Conservation (phyloP, 2,113 vertebrate genomes). For the Nothocercus julius region DNA sequence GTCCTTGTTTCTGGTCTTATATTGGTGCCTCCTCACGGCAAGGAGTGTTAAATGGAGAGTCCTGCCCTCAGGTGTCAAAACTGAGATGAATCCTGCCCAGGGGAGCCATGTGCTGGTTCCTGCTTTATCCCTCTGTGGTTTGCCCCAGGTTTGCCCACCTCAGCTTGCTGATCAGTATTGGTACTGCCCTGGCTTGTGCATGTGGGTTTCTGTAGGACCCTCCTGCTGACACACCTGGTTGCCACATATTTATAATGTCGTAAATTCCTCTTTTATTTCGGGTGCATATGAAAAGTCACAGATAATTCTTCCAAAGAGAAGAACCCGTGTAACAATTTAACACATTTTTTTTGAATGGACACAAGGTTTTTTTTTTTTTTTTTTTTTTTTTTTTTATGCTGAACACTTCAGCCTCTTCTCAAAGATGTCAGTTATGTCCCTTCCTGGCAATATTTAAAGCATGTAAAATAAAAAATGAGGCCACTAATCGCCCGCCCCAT, state of each 20-base stretch:
- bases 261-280: not conserved
- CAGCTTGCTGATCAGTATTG: not conserved
- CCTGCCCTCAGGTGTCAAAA: not conserved
- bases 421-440: not conserved
- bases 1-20: not conserved
- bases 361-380: not conserved
- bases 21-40: not conserved
- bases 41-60: not conserved
- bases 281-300: not conserved
- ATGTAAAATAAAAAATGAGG: not conserved
- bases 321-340: not conserved
- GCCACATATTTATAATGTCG: not conserved
- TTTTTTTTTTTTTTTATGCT: not conserved
- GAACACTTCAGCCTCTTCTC: not conserved
- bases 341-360: not conserved
- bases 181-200: not conserved
- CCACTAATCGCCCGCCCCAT: not conserved
- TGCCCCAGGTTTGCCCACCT: rapidly evolving
- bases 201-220: not conserved
- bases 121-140: not conserved
- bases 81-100: not conserved
- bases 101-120: not conserved
- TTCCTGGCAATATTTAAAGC: not conserved
- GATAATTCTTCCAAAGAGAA: not conserved
- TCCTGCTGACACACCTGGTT: not conserved